Percentiles rank a stretch among this genome's conserved stretches.
Evolutionary conservation across 1,140 invertebrate species (phyloP).

Genomic region (Caenorhabditis inopinata): DNA sequence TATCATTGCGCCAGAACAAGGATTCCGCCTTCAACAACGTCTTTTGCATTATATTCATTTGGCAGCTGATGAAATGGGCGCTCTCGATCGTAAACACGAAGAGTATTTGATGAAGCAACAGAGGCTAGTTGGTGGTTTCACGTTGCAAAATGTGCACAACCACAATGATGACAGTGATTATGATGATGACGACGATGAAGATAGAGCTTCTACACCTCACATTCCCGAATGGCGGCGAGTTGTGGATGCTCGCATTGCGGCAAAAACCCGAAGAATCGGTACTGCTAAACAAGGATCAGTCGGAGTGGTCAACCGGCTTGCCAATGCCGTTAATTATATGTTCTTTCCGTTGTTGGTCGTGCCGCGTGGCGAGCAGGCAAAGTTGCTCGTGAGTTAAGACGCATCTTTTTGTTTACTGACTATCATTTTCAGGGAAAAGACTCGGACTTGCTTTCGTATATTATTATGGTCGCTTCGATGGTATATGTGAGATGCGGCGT

Average conservation of each 20-base stretch:
- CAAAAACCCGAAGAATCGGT: not conserved
- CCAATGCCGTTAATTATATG: not conserved
- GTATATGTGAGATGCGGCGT: slow-evolving; percentile 1
- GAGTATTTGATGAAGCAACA: not conserved
- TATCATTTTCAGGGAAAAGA: not conserved
- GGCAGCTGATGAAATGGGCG: not conserved
- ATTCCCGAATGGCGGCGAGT: not conserved
- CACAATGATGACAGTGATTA: too few relatives aligned
- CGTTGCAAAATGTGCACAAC: not conserved
- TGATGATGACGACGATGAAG: too few relatives aligned
- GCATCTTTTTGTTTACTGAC: too few relatives aligned
- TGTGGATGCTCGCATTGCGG: not conserved
- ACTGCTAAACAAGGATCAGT: not conserved
- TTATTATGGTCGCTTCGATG: not conserved
- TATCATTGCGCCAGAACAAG: not conserved
- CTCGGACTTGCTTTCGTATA: not conserved
- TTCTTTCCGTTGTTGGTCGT: not conserved
- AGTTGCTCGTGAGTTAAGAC: not conserved
- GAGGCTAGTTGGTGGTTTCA: not conserved
- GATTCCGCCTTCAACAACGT: not conserved
- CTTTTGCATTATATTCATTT: not conserved
- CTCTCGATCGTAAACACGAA: not conserved
- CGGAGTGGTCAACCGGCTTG: not conserved
- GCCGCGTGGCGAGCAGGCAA: not conserved
- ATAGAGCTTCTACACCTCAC: too few relatives aligned